phyloP scores from a whole-genome alignment of 2,113 vertebrate species.

The Entelurus aequoreus region DNA sequence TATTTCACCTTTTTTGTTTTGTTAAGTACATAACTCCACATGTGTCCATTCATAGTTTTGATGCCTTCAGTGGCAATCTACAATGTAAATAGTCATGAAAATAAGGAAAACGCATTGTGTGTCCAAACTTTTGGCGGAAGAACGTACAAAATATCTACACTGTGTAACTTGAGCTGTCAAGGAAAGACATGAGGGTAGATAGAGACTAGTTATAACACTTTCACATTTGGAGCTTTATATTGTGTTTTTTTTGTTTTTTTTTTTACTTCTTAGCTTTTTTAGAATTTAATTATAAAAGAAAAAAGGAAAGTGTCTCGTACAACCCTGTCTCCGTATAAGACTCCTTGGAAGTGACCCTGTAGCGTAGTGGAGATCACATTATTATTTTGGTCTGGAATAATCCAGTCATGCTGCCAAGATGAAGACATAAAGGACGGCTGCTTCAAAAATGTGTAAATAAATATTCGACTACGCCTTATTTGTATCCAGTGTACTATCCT shows the following conservation, averaged over 20 bases:
- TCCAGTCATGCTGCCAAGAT: conserved; percentile 40
- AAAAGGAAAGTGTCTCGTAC: conserved; percentile 39
- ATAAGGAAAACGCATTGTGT: no score
- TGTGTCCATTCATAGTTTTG: no score
- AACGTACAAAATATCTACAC: conserved; percentile 70
- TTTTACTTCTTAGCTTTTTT: conserved; percentile 15
- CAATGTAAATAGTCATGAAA: no score
- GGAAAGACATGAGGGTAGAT: conserved; percentile 56
- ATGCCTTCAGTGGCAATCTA: no score
- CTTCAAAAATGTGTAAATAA: conserved; percentile 7
- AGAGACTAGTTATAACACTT: conserved; percentile 61
- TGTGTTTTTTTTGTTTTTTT: conserved; percentile 25
- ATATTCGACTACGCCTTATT: conserved; percentile 20
- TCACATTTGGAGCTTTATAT: conserved; percentile 64
- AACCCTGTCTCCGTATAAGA: conserved; percentile 71
- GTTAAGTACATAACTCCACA: no score
- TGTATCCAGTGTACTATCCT: conserved; percentile 51
- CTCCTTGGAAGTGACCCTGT: conserved; percentile 64
- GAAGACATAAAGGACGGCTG: conserved; percentile 20
- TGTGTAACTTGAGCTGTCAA: conserved; percentile 53
- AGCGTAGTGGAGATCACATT: conserved; percentile 16
- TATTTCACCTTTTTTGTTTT: no score
- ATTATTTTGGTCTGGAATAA: conserved; percentile 45
- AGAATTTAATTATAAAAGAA: conserved; percentile 43
- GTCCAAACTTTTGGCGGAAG: conserved; percentile 20